phyloP scores from a whole-genome alignment of 2,888 invertebrate species.

The Hipparchia semele region DNA sequence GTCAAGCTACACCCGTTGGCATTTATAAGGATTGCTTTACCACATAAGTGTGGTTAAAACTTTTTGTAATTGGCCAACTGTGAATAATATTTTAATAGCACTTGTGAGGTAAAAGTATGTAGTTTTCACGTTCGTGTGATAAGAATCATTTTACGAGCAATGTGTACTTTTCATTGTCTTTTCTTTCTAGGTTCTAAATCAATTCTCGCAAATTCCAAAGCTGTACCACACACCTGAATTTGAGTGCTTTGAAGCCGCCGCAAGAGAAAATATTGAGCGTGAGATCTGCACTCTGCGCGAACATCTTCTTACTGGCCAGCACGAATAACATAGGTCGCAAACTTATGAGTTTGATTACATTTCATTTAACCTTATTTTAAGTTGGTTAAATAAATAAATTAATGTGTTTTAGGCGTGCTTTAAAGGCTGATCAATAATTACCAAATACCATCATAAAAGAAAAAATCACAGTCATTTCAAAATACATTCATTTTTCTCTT shows the following conservation, averaged over 20 bases:
- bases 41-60: too few species aligned
- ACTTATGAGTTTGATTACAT: conserved; percentile 29
- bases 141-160: too few species aligned
- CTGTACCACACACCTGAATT: conserved; percentile 71
- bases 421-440: background rate
- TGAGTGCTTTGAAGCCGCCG: conserved; percentile 62
- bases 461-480: background rate
- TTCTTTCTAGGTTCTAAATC: conserved; percentile 66
- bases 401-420: background rate
- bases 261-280: conserved; percentile 69
- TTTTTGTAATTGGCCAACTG: too few species aligned
- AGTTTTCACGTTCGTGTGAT: too few species aligned
- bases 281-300: conserved; percentile 66
- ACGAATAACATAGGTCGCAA: conserved; percentile 47
- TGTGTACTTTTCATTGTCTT: background rate
- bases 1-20: too few species aligned
- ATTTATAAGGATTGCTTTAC: too few species aligned
- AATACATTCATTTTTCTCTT: too few species aligned
- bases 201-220: conserved; percentile 67
- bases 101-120: background rate
- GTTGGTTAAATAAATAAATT: background rate
- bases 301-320: conserved; percentile 56
- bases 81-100: too few species aligned
- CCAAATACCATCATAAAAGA: background rate
- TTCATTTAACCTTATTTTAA: background rate